Evolutionary conservation across 2,888 invertebrate genomes (phyloP).

Genomic region (Tetanocera ferruginea): DNA sequence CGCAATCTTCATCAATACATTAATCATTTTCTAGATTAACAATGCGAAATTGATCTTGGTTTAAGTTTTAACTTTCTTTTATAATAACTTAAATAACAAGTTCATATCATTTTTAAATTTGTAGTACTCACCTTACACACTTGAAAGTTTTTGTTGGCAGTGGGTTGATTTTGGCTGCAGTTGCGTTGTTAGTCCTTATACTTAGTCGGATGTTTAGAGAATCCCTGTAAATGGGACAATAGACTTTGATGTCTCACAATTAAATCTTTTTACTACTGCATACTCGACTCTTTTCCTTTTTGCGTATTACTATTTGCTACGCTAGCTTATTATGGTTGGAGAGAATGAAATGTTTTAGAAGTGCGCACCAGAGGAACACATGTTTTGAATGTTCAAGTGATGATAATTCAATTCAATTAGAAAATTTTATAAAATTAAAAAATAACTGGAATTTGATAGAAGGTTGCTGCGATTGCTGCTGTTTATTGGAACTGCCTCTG

Average conservation of each 20-base stretch:
- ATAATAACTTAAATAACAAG: no score
- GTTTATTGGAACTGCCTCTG: slow-evolving; percentile 19
- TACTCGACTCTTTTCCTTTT: background rate
- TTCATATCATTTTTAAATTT: no score
- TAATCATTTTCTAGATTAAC: no score
- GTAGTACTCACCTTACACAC: no score
- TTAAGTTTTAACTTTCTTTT: no score
- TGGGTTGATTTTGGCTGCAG: background rate
- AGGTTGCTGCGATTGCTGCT: slow-evolving; percentile 14
- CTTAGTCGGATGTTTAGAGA: background rate
- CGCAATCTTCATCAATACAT: background rate
- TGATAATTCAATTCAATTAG: background rate
- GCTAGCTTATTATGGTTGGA: background rate
- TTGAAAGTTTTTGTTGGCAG: no score
- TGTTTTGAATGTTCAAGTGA: background rate
- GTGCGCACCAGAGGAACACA: background rate
- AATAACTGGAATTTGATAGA: background rate
- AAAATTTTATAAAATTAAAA: background rate
- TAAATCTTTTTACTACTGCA: background rate
- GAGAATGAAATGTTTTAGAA: background rate
- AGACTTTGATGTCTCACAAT: background rate
- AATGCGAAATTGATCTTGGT: no score
- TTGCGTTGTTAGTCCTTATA: background rate
- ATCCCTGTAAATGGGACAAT: background rate
- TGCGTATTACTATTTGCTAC: background rate